Evolutionary conservation across 2,888 invertebrate species (phyloP).

Genomic region (Spisula subtruncata): DNA sequence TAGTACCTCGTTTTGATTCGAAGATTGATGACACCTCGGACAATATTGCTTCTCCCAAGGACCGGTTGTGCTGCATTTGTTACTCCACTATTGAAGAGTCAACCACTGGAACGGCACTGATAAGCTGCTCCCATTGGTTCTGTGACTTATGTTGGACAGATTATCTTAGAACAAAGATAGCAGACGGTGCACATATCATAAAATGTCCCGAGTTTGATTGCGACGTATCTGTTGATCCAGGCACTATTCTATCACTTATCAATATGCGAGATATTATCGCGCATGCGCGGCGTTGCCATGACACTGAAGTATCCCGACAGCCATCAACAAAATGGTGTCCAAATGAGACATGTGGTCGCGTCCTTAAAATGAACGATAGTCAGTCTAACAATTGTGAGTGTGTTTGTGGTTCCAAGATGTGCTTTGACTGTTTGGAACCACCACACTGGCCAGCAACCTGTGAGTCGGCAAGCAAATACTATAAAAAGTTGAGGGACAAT

Average conservation of each 20-base stretch:
- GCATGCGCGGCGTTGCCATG: slow-evolving; percentile 62
- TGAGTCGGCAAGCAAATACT: slow-evolving; percentile 61
- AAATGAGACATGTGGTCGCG: slow-evolving; percentile 72
- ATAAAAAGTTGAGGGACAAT: slow-evolving; percentile 57
- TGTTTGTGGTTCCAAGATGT: slow-evolving; percentile 72
- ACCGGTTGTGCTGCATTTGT: slow-evolving; percentile 72
- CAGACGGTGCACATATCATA: slow-evolving; percentile 51
- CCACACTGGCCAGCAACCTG: slow-evolving; percentile 79
- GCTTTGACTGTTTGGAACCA: slow-evolving; percentile 74
- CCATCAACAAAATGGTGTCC: slow-evolving; percentile 75
- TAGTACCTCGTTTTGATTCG: slow-evolving; percentile 4
- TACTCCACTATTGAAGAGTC: slow-evolving; percentile 62
- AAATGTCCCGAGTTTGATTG: slow-evolving; percentile 76
- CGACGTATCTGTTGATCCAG: slow-evolving; percentile 62
- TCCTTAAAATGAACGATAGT: slow-evolving; percentile 51
- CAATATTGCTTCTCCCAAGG: slow-evolving; percentile 55
- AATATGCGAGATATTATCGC: slow-evolving; percentile 56
- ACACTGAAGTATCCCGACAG: slow-evolving; percentile 66
- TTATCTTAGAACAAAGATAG: slow-evolving; percentile 64
- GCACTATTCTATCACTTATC: slow-evolving; percentile 60
- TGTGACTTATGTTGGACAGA: slow-evolving; percentile 77
- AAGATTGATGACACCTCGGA: slow-evolving; percentile 22
- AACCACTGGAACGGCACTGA: slow-evolving; percentile 65
- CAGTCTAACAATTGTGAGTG: slow-evolving; percentile 65
- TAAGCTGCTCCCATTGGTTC: slow-evolving; percentile 77